Percentiles rank a stretch among this genome's conserved stretches.
These are phyloP conservation scores for Orbicella faveolata DNA, from an alignment of 64 coral and sea anemone genomes.

Conservation along the genomic window DNA sequence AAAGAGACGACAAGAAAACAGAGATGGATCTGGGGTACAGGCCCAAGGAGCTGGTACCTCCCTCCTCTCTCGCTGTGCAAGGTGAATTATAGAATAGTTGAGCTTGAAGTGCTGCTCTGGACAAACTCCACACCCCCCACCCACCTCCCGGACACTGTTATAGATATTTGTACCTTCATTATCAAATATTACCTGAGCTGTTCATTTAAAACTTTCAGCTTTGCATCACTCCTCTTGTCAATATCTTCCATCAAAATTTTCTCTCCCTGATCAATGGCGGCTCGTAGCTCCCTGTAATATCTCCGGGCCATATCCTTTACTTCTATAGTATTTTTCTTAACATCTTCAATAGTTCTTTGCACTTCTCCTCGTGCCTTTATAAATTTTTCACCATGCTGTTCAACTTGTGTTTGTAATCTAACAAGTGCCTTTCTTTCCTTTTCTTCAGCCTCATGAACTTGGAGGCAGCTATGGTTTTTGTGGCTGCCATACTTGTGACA, in stretches of 20 bases:
- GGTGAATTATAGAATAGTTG: too few relatives aligned
- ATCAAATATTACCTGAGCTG: slow-evolving; percentile 78
- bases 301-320: slow-evolving; percentile 76
- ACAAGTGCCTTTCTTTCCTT: slow-evolving; percentile 60
- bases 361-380: slow-evolving; percentile 88
- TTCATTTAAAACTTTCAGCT: slow-evolving; percentile 84
- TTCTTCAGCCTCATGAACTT: slow-evolving; percentile 95
- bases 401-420: slow-evolving; percentile 71
- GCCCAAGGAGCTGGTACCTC: too few relatives aligned
- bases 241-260: slow-evolving; percentile 85
- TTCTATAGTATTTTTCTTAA: slow-evolving; percentile 74
- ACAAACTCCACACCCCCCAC: too few relatives aligned
- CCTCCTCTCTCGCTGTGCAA: too few relatives aligned
- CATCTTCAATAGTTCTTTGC: slow-evolving; percentile 84
- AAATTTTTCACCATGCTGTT: slow-evolving; percentile 86
- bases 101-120: too few relatives aligned
- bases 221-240: slow-evolving; percentile 74
- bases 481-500: slow-evolving; percentile 77
- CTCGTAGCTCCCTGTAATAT: slow-evolving; percentile 84
- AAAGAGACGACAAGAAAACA: too few relatives aligned
- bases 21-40: too few relatives aligned
- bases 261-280: slow-evolving; percentile 87
- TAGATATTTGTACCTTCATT: neutral
- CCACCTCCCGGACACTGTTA: too few relatives aligned
- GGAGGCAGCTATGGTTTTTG: slow-evolving; percentile 83